Evolutionary conservation across 2,113 vertebrate genomes (phyloP).

Genomic region (Chionodraco myersi): DNA sequence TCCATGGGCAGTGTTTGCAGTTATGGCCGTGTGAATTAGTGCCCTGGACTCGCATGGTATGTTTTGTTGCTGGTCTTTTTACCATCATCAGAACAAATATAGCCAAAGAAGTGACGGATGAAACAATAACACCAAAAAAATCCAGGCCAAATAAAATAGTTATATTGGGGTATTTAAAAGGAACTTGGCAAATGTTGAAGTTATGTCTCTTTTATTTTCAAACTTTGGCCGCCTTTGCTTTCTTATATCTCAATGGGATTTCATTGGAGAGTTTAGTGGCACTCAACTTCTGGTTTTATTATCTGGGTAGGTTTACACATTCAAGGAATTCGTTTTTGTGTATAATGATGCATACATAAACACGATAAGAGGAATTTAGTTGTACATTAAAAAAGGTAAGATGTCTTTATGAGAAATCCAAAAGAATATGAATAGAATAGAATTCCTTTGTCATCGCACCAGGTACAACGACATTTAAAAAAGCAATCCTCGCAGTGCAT

Average conservation of each 20-base stretch:
- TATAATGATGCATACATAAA: too few species aligned
- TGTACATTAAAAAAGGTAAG: too few species aligned
- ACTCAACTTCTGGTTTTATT: background rate
- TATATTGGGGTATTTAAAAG: background rate
- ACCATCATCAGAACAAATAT: conserved; percentile 3
- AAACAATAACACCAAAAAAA: background rate
- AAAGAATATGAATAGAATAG: too few species aligned
- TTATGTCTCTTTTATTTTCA: too few species aligned
- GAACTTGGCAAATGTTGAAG: background rate
- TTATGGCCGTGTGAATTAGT: conserved; percentile 7
- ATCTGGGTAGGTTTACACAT: too few species aligned
- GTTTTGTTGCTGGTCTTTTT: conserved; percentile 28
- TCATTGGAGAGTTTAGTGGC: background rate
- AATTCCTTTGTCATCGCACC: too few species aligned
- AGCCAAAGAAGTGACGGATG: background rate
- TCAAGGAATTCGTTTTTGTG: too few species aligned
- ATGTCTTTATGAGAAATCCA: too few species aligned
- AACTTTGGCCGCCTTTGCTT: background rate
- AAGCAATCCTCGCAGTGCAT: too few species aligned
- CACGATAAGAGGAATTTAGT: too few species aligned
- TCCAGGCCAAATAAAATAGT: background rate
- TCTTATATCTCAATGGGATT: background rate
- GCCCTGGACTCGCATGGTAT: background rate
- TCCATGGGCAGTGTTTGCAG: conserved; percentile 9
- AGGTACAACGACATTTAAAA: too few species aligned